A percentile compares a stretch with the other conserved stretches of the same genome.
Evolutionary conservation across 2,113 vertebrate genomes (phyloP).

Genomic region (Scortum barcoo): DNA sequence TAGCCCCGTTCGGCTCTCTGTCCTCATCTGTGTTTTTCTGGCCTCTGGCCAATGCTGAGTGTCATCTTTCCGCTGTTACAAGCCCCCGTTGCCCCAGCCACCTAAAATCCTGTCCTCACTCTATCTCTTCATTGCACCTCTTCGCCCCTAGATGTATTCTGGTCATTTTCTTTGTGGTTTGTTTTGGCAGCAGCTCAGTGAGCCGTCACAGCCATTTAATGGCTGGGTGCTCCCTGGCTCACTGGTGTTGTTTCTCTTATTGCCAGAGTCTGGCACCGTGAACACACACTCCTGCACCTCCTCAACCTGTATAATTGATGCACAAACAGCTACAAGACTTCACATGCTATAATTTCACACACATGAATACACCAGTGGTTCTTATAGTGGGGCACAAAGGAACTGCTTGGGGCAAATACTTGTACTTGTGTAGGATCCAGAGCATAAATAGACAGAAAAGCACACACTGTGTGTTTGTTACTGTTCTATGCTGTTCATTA

Average conservation of each 20-base stretch:
- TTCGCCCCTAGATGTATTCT: slow-evolving; percentile 68
- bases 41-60: slow-evolving; percentile 51
- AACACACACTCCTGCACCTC: slow-evolving; percentile 25
- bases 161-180: slow-evolving; percentile 77
- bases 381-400: neutral
- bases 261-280: slow-evolving; percentile 39
- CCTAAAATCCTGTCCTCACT: slow-evolving; percentile 54
- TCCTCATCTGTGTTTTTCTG: slow-evolving; percentile 49
- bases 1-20: slow-evolving; percentile 7
- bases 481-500: neutral
- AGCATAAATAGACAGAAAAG: neutral
- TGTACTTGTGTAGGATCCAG: neutral
- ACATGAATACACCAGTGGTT: neutral
- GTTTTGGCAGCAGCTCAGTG: slow-evolving; percentile 75
- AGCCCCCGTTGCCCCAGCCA: slow-evolving; percentile 49
- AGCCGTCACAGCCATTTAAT: slow-evolving; percentile 71
- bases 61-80: slow-evolving; percentile 60
- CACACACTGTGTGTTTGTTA: neutral
- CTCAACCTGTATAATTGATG: slow-evolving; percentile 28
- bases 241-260: slow-evolving; percentile 46
- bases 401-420: neutral
- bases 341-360: slow-evolving; percentile 8
- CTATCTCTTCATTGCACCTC: slow-evolving; percentile 53
- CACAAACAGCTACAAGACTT: slow-evolving; percentile 17
- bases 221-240: slow-evolving; percentile 63